Conservation (phyloP, 2,797 vertebrate species). For the Neosilurus hyrtlii region DNA sequence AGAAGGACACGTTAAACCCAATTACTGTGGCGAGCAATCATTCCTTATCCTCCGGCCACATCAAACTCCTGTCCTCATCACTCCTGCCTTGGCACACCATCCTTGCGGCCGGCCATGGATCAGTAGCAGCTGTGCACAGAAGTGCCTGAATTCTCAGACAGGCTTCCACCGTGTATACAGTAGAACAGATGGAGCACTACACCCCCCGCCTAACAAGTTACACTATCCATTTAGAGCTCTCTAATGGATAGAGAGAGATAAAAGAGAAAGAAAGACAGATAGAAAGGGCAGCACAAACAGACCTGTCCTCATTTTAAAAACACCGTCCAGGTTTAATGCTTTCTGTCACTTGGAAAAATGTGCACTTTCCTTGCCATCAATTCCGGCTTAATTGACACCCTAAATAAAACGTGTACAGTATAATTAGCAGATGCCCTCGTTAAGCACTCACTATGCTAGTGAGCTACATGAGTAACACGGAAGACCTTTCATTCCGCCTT, state of each 20-base stretch:
- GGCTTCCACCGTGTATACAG: slow-evolving; percentile 50
- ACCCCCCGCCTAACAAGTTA: slow-evolving; percentile 54
- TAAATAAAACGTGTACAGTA: slow-evolving; percentile 37
- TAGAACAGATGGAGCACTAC: slow-evolving; percentile 60
- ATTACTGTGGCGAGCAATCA: slow-evolving; percentile 45
- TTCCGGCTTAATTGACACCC: slow-evolving; percentile 40
- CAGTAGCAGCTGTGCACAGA: slow-evolving; percentile 54
- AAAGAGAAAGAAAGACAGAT: slow-evolving; percentile 11
- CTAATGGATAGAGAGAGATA: slow-evolving; percentile 30
- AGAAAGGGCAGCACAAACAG: slow-evolving; percentile 8
- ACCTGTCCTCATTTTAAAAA: slow-evolving; percentile 41
- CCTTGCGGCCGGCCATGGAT: slow-evolving; percentile 12
- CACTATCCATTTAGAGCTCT: slow-evolving; percentile 55
- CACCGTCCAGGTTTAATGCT: slow-evolving; percentile 17
- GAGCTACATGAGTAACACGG: slow-evolving; percentile 24
- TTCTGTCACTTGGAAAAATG: slow-evolving; percentile 32
- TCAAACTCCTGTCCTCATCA: slow-evolving; percentile 23
- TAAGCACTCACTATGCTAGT: slow-evolving; percentile 20
- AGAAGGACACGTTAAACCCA: slow-evolving; percentile 52
- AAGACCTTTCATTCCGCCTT: slow-evolving; percentile 11
- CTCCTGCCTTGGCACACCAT: slow-evolving; percentile 39
- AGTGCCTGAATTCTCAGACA: slow-evolving; percentile 53
- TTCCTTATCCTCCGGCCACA: slow-evolving; percentile 27
- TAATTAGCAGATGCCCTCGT: slow-evolving; percentile 48
- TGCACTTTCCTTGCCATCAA: slow-evolving; percentile 13